These are phyloP conservation scores for Syngnathoides biaculeatus DNA, from an alignment of 2,113 vertebrate genomes.

Conservation along the genomic window DNA sequence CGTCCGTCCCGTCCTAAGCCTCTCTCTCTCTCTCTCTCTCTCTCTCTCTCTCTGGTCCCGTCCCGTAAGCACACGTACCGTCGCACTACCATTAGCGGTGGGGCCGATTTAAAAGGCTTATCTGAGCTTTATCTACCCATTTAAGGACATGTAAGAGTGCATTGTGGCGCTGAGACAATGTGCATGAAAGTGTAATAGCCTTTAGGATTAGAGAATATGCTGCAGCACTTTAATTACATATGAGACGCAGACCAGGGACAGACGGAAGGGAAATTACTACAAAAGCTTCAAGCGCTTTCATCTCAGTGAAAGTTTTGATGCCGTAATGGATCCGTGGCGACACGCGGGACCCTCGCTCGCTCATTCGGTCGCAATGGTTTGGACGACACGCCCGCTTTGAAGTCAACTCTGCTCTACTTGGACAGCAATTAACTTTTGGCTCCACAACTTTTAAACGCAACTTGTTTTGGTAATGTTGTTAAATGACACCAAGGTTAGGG, in stretches of 20 bases:
- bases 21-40: neutral
- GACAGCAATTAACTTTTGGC: too few relatives aligned
- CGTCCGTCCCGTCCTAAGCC: neutral
- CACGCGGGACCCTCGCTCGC: neutral
- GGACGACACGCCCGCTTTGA: neutral
- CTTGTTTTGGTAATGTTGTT: too few relatives aligned
- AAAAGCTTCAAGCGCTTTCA: neutral
- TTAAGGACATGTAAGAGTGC: neutral
- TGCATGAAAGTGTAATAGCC: neutral
- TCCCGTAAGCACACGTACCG: neutral
- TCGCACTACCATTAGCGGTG: neutral
- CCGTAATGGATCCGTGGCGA: neutral
- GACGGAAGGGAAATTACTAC: neutral
- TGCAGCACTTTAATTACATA: neutral
- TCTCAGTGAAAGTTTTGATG: neutral
- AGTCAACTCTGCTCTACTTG: neutral
- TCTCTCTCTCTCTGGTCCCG: neutral
- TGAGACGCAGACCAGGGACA: neutral
- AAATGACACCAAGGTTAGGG: too few relatives aligned
- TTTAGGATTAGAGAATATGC: constrained; percentile 4
- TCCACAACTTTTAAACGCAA: too few relatives aligned
- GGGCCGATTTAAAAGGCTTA: neutral
- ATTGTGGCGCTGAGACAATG: constrained; percentile 2
- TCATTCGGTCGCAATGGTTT: neutral
- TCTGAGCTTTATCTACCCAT: neutral